Percentiles rank a stretch among this genome's conserved stretches.
phyloP scores from a whole-genome alignment of 2,797 vertebrate species.

The Carapus acus region DNA sequence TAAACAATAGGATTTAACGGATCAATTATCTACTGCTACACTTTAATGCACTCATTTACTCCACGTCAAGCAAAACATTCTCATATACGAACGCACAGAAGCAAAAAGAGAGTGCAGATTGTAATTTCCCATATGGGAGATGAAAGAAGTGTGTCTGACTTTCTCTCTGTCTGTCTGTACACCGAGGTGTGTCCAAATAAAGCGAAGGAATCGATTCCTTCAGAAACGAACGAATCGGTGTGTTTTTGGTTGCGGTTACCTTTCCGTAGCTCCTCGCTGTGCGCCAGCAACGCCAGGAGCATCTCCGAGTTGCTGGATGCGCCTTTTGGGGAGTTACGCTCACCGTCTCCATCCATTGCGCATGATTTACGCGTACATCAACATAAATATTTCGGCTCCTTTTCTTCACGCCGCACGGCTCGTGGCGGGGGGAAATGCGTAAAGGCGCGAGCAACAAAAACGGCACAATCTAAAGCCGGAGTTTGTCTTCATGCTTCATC shows the following conservation, averaged over 20 bases:
- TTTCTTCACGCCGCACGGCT: background rate
- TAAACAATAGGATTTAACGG: too few relatives aligned
- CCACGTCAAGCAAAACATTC: too few relatives aligned
- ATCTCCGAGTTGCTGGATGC: constrained; percentile 67
- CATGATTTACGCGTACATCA: constrained; percentile 50
- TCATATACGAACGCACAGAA: too few relatives aligned
- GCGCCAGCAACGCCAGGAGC: constrained; percentile 76
- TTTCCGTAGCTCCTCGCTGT: constrained; percentile 75
- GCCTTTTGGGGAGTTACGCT: constrained; percentile 67
- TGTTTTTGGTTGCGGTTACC: constrained; percentile 59
- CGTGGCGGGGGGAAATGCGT: background rate
- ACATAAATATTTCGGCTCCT: too few relatives aligned
- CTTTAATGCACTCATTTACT: too few relatives aligned
- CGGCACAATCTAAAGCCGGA: constrained; percentile 4
- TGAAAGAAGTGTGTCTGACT: too few relatives aligned
- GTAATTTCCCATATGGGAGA: too few relatives aligned
- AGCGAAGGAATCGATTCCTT: too few relatives aligned
- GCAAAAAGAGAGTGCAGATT: too few relatives aligned
- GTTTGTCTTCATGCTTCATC: constrained; percentile 29
- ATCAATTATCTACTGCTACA: too few relatives aligned
- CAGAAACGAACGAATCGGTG: background rate
- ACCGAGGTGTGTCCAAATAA: too few relatives aligned
- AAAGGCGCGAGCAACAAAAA: background rate
- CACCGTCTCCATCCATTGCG: constrained; percentile 73
- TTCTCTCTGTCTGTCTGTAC: too few relatives aligned